These are phyloP conservation scores for Trachymyrmex septentrionalis DNA, from an alignment of 1,140 invertebrate species.

Conservation along the genomic window DNA sequence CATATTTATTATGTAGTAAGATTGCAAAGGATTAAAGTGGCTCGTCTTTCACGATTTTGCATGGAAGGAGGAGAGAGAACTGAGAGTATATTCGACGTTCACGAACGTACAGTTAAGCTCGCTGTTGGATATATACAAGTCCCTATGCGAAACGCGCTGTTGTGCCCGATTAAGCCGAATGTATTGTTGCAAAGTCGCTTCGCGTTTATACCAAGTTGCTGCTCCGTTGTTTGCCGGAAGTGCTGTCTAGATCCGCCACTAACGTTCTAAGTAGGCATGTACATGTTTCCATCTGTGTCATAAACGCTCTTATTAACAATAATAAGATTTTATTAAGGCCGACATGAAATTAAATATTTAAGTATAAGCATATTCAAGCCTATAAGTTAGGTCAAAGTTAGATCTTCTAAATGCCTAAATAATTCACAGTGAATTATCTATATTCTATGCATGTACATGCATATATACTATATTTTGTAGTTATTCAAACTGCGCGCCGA, in stretches of 20 bases:
- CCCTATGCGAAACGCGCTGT: constrained; percentile 45
- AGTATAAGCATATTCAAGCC: no score
- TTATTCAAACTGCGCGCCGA: no score
- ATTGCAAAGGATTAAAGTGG: not conserved
- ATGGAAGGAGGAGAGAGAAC: not conserved
- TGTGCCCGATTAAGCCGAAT: constrained; percentile 67
- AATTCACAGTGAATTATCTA: no score
- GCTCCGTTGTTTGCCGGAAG: constrained; percentile 59
- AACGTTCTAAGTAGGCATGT: constrained; percentile 30
- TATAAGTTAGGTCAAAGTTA: no score
- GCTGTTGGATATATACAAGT: constrained; percentile 14
- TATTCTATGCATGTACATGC: no score
- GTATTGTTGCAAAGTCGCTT: constrained; percentile 61
- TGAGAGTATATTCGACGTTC: constrained; percentile 37
- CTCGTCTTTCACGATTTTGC: not conserved
- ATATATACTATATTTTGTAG: no score
- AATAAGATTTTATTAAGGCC: no score
- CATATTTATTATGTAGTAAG: constrained; percentile 2
- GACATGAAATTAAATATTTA: no score
- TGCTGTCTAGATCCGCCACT: constrained; percentile 32
- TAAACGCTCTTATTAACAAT: constrained; percentile 34
- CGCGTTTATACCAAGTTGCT: constrained; percentile 23
- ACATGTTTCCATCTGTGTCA: not conserved
- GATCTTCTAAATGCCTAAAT: no score
- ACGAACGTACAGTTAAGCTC: constrained; percentile 34